Conservation (phyloP, 53 echinoderm and acorn worm genomes). For the Astropecten irregularis region DNA sequence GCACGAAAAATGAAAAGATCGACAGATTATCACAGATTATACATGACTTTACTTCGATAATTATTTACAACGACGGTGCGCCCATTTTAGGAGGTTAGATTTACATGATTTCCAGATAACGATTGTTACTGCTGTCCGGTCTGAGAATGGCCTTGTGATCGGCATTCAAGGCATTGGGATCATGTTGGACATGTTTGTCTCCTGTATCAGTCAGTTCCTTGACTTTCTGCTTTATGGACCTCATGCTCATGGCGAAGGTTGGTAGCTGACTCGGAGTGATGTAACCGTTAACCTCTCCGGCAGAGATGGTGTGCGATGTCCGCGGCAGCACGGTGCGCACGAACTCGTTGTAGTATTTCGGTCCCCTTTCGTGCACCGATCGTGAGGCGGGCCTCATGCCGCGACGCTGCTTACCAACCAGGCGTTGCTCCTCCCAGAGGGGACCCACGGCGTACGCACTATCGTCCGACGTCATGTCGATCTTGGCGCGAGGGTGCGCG, state of each 20-base stretch:
- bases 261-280: constrained; percentile 36
- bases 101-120: constrained; percentile 33
- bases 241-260: not conserved
- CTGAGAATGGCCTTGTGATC: not conserved
- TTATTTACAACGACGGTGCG: too few relatives aligned
- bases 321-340: constrained; percentile 16
- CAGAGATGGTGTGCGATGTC: constrained; percentile 16
- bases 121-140: constrained; percentile 21
- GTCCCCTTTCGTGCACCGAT: constrained; percentile 38
- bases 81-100: too few relatives aligned
- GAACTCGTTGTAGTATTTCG: constrained; percentile 34
- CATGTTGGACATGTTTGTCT: too few relatives aligned
- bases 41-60: too few relatives aligned
- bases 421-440: constrained; percentile 3
- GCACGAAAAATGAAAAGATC: too few relatives aligned
- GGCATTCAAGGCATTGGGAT: not conserved
- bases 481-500: constrained; percentile 1
- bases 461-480: not conserved
- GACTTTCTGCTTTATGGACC: not conserved
- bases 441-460: constrained; percentile 30
- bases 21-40: too few relatives aligned
- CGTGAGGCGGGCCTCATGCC: constrained; percentile 9
- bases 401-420: not conserved
- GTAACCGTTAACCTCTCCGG: constrained; percentile 31
- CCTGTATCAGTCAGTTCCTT: not conserved